Percentiles rank a stretch among this genome's conserved stretches.
Evolutionary conservation across 2,797 vertebrate species (phyloP).

Genomic region (Ambastaia sidthimunki): DNA sequence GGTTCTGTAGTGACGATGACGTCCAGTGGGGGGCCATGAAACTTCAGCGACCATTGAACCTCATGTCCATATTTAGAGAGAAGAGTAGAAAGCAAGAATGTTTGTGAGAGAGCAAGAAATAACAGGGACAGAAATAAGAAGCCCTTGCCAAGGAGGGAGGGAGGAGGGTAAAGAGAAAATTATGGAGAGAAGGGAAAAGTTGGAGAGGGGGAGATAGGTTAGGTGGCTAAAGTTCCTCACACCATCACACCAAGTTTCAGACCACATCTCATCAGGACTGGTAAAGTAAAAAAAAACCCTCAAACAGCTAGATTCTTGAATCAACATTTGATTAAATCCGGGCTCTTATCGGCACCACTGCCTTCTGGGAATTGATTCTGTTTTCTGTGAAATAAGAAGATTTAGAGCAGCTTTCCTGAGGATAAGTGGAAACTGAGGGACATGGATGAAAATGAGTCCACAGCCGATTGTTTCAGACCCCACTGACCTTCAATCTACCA

Average conservation of each 20-base stretch:
- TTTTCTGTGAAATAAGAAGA: slow-evolving; percentile 8
- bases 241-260: not conserved
- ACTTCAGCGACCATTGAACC: slow-evolving; percentile 13
- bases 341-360: not conserved
- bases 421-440: slow-evolving; percentile 2
- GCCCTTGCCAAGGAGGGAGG: slow-evolving; percentile 16
- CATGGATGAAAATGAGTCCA: slow-evolving; percentile 46
- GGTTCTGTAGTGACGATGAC: slow-evolving; percentile 6
- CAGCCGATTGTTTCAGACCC: not conserved
- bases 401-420: slow-evolving; percentile 9
- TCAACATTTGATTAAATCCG: not conserved
- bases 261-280: slow-evolving; percentile 14
- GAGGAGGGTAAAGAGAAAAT: slow-evolving; percentile 27
- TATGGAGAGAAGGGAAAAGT: slow-evolving; percentile 19
- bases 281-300: not conserved
- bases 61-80: slow-evolving; percentile 44
- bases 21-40: slow-evolving; percentile 30
- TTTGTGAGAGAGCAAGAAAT: slow-evolving; percentile 1
- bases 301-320: not conserved
- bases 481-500: slow-evolving; percentile 18
- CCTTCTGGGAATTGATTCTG: not conserved
- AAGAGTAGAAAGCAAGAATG: slow-evolving; percentile 23
- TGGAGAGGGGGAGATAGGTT: not conserved
- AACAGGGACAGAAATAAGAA: not conserved
- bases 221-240: slow-evolving; percentile 19